Conservation (phyloP, 2,797 vertebrate genomes). For the Diplodus sargus region DNA sequence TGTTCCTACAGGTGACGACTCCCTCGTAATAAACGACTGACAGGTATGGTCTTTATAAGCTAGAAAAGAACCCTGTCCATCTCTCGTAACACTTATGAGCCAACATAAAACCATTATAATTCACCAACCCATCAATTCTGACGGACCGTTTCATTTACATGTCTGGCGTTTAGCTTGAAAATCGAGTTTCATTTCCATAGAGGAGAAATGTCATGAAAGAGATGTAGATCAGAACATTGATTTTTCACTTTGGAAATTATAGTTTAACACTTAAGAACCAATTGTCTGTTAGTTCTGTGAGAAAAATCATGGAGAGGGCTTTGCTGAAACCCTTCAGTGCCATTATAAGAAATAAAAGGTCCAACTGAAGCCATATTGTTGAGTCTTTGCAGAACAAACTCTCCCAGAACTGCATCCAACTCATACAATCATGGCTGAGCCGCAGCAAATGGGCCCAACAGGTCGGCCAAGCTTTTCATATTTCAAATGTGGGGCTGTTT, state of each 20-base stretch:
- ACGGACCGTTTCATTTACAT: conserved; percentile 4
- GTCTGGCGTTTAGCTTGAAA: conserved; percentile 1
- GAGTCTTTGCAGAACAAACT: neutral
- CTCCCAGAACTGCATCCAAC: neutral
- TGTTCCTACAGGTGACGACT: conserved; percentile 20
- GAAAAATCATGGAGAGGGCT: too few relatives aligned
- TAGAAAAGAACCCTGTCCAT: neutral
- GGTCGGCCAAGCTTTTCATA: too few relatives aligned
- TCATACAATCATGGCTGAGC: neutral
- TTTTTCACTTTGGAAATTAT: neutral
- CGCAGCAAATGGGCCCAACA: neutral
- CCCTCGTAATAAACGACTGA: conserved; percentile 38
- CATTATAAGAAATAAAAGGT: neutral
- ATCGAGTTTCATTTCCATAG: neutral
- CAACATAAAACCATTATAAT: neutral
- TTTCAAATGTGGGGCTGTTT: too few relatives aligned
- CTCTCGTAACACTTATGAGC: neutral
- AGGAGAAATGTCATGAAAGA: neutral
- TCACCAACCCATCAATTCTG: conserved; percentile 2
- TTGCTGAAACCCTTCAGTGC: neutral
- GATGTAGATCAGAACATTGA: neutral
- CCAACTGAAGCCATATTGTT: neutral
- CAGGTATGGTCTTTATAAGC: conserved; percentile 7
- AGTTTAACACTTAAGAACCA: neutral
- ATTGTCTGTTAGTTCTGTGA: too few relatives aligned